A percentile compares a stretch with the other conserved stretches of the same genome.
Conservation (phyloP, 1,140 invertebrate genomes). For the Drosophila teissieri region DNA sequence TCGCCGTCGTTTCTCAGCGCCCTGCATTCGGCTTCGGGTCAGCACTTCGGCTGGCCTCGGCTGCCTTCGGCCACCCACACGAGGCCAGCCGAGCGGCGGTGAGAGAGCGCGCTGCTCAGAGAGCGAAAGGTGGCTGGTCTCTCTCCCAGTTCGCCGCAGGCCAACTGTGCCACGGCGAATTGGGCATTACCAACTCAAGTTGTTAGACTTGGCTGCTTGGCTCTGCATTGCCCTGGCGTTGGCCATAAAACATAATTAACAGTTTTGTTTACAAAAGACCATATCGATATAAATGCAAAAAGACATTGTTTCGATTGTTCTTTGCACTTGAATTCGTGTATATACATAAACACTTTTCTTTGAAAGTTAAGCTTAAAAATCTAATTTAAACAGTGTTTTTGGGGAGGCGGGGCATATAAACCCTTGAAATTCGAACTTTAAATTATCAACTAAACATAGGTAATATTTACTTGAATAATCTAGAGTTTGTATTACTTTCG, state of each 20-base stretch:
- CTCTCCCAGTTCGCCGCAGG: constrained; percentile 38
- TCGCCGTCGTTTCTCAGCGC: constrained; percentile 41
- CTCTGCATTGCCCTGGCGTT: not conserved
- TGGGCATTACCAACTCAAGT: constrained; percentile 16
- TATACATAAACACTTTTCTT: not conserved
- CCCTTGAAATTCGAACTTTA: too few species aligned
- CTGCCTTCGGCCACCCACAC: not conserved
- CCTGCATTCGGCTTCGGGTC: constrained; percentile 31
- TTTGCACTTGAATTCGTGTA: too few species aligned
- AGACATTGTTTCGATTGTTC: not conserved
- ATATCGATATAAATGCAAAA: too few species aligned
- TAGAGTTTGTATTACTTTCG: too few species aligned
- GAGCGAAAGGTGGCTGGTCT: constrained; percentile 5
- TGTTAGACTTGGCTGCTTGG: not conserved
- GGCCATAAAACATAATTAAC: not conserved
- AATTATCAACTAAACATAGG: too few species aligned
- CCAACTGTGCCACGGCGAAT: constrained; percentile 41
- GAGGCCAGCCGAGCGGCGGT: constrained; percentile 11
- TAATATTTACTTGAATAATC: too few species aligned
- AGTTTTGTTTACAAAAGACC: not conserved
- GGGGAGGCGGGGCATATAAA: too few species aligned
- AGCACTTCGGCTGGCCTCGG: constrained; percentile 31
- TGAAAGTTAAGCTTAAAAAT: not conserved
- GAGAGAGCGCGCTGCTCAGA: constrained; percentile 6
- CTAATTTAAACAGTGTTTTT: too few species aligned